A percentile compares a stretch with the other conserved stretches of the same genome.
Conservation (phyloP, 1,140 invertebrate genomes). For the Frieseomelitta varia region DNA sequence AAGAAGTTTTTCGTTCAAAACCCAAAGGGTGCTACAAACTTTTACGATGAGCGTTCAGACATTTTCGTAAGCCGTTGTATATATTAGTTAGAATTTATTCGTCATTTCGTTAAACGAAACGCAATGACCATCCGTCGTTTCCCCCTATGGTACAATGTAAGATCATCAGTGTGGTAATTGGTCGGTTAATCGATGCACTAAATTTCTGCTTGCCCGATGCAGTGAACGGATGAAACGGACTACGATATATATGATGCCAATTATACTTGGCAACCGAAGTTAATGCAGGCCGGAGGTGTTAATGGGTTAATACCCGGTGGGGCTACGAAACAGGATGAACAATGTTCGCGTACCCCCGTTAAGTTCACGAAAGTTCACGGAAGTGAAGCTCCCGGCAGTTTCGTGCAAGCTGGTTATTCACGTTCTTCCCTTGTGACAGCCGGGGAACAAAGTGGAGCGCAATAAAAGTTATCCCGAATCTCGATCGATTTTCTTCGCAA, state of each 20-base stretch:
- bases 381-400: conserved; percentile 38
- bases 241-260: conserved; percentile 48
- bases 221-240: conserved; percentile 50
- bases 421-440: conserved; percentile 13
- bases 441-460: conserved; percentile 31
- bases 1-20: too few species aligned
- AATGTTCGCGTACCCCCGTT: conserved; percentile 36
- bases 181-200: conserved; percentile 50
- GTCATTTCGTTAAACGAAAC: not conserved
- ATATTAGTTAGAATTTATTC: too few species aligned
- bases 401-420: conserved; percentile 30
- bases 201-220: conserved; percentile 47
- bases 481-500: conserved; percentile 10
- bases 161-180: conserved; percentile 45
- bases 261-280: conserved; percentile 50
- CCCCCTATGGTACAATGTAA: not conserved
- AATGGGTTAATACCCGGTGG: conserved; percentile 52
- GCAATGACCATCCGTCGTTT: not conserved
- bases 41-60: too few species aligned
- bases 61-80: too few species aligned
- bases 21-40: too few species aligned
- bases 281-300: conserved; percentile 42
- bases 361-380: conserved; percentile 45
- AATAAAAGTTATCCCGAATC: conserved; percentile 29
- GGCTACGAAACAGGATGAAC: conserved; percentile 36